These are phyloP conservation scores for Oreocharis arfaki DNA, from an alignment of 2,113 vertebrate genomes.

Conservation along the genomic window DNA sequence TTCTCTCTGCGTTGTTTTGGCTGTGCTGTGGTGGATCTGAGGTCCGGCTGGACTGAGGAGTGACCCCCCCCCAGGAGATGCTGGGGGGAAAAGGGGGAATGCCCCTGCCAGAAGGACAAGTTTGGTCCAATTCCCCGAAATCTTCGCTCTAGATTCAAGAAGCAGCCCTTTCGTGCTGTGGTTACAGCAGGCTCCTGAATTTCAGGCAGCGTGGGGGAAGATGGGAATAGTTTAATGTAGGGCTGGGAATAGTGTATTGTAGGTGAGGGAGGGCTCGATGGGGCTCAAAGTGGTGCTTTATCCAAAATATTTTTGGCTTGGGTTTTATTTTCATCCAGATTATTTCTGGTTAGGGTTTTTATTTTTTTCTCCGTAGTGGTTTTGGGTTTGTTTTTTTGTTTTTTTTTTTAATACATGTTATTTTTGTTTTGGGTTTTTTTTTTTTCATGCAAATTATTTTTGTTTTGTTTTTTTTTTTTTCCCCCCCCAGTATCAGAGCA, in stretches of 20 bases:
- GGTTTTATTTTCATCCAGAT: not conserved
- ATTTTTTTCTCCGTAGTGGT: not conserved
- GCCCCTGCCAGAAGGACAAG: too few relatives aligned
- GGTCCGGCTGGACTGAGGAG: not conserved
- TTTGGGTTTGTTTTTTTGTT: not conserved
- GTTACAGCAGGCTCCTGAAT: not conserved
- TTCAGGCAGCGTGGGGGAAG: not conserved
- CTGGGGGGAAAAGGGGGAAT: not conserved
- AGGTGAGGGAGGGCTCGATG: not conserved
- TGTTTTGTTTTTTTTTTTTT: accelerated
- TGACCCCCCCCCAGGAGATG: accelerated
- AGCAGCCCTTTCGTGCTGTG: not conserved
- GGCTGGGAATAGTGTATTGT: too few relatives aligned
- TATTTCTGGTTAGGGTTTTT: not conserved
- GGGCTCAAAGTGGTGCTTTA: not conserved
- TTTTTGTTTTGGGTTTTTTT: not conserved
- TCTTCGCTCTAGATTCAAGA: not conserved
- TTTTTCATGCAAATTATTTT: not conserved
- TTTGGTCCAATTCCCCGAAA: not conserved
- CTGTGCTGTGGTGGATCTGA: accelerated
- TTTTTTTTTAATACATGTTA: not conserved
- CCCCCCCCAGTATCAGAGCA: constrained; percentile 93
- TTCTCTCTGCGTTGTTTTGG: accelerated
- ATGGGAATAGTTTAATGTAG: not conserved
- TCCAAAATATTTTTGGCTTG: not conserved